Conservation (phyloP, 2,888 invertebrate species). For the Alsophila aescularia region DNA sequence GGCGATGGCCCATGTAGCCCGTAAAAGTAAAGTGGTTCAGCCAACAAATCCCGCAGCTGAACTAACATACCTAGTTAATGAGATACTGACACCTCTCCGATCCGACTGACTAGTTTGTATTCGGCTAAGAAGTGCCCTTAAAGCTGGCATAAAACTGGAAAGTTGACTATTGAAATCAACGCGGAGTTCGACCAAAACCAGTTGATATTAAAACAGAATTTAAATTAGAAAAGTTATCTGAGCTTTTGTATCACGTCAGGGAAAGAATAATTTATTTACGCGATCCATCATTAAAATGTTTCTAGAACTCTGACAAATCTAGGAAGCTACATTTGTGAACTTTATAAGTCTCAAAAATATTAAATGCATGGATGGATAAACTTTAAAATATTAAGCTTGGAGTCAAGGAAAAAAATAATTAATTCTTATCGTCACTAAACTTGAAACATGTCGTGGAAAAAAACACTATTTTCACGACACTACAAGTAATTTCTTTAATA, state of each 20-base stretch:
- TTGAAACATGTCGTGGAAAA: no score
- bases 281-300: not conserved
- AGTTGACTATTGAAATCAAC: slow-evolving; percentile 20
- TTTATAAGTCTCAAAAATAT: no score
- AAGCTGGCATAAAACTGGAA: slow-evolving; percentile 14
- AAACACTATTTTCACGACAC: not conserved
- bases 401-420: no score
- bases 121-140: slow-evolving; percentile 22
- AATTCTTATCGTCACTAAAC: no score
- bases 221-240: slow-evolving; percentile 12
- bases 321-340: no score
- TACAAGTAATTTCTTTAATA: not conserved
- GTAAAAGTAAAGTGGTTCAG: slow-evolving; percentile 13
- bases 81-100: slow-evolving; percentile 6
- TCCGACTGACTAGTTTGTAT: slow-evolving; percentile 15
- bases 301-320: not conserved
- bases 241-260: not conserved
- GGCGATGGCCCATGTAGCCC: slow-evolving; percentile 10
- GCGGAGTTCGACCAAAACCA: slow-evolving; percentile 1
- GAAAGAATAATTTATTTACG: not conserved
- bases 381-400: no score
- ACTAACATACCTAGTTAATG: slow-evolving; percentile 14
- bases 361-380: no score
- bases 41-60: slow-evolving; percentile 16
- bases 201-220: slow-evolving; percentile 5